Conservation (phyloP, 2,888 invertebrate genomes). For the Hybos culiciformis region DNA sequence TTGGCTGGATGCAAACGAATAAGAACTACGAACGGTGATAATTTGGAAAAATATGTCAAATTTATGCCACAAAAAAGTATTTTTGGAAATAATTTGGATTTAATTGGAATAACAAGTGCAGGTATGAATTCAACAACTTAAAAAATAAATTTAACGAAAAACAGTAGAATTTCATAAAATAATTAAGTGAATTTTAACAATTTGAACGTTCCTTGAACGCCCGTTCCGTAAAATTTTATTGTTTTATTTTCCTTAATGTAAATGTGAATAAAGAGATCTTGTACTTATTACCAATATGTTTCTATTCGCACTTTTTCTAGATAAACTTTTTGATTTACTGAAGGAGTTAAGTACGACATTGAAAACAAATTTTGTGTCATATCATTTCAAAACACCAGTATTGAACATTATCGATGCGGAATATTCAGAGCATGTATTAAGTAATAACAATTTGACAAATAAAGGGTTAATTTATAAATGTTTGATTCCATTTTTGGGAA, state of each 20-base stretch:
- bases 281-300: no score
- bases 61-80: conserved; percentile 21
- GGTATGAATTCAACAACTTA: no score
- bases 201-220: no score
- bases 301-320: no score
- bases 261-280: no score
- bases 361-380: conserved; percentile 21
- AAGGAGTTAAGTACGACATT: conserved; percentile 14
- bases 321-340: conserved; percentile 19
- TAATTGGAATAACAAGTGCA: conserved; percentile 17
- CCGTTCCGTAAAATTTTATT: no score
- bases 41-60: not conserved
- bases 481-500: conserved; percentile 38
- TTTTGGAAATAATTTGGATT: conserved; percentile 29
- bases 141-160: no score
- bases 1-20: conserved; percentile 20
- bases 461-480: conserved; percentile 39
- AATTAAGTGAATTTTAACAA: no score
- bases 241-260: no score
- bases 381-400: conserved; percentile 23
- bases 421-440: conserved; percentile 40
- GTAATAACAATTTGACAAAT: conserved; percentile 38
- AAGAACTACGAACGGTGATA: conserved; percentile 23
- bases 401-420: conserved; percentile 36
- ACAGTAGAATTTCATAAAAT: no score